Percentiles rank a stretch among this genome's conserved stretches.
Conservation (phyloP, 2,888 invertebrate genomes). For the Blastobasis adustella region DNA sequence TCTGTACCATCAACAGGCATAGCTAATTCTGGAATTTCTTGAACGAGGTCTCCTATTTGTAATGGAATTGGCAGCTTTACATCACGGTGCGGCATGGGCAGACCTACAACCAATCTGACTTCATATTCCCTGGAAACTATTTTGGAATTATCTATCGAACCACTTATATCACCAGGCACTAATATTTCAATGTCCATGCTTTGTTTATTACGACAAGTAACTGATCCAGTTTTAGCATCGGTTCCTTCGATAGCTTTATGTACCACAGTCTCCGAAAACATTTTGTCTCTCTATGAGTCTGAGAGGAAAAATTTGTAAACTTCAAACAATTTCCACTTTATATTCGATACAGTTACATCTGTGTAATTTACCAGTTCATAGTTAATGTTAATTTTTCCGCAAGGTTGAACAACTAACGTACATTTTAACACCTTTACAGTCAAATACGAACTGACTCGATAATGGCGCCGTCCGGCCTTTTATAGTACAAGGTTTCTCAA, state of each 20-base stretch:
- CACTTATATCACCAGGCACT: conserved; percentile 16
- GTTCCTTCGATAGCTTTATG: conserved; percentile 6
- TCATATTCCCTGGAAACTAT: conserved; percentile 25
- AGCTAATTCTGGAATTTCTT: conserved; percentile 2
- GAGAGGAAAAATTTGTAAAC: conserved; percentile 18
- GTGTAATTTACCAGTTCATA: conserved; percentile 30
- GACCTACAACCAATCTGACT: conserved; percentile 19
- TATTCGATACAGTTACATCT: conserved; percentile 22
- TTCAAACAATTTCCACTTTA: conserved; percentile 26
- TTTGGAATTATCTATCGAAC: conserved; percentile 25
- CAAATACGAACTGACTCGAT: no score
- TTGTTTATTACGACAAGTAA: conserved; percentile 18
- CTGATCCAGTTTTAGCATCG: conserved; percentile 19
- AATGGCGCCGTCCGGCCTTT: no score
- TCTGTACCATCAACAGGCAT: conserved; percentile 1
- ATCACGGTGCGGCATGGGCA: conserved; percentile 30
- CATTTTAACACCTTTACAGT: no score
- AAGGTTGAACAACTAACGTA: conserved; percentile 21
- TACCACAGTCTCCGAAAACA: conserved; percentile 14
- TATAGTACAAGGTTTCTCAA: no score
- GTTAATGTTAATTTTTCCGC: conserved; percentile 22
- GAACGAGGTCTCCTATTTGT: conserved; percentile 22
- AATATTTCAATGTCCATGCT: conserved; percentile 12
- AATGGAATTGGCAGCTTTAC: conserved; percentile 24
- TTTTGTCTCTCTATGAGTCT: conserved; percentile 11